Evolutionary conservation across 2,113 vertebrate species (phyloP).

Genomic region (Sylvia atricapilla): DNA sequence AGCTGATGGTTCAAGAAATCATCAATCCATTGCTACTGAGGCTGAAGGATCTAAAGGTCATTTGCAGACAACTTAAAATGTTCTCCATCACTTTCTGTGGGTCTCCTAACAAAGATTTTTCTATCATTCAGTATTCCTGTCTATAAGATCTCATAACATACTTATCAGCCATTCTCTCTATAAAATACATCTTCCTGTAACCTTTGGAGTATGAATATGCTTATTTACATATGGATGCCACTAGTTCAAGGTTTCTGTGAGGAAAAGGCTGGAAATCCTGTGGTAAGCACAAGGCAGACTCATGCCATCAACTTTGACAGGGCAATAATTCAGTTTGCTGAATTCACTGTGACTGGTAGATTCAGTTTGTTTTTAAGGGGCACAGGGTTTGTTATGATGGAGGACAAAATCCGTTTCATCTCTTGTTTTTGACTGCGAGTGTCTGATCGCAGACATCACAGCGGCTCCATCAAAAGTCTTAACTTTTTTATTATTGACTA

Average conservation of each 20-base stretch:
- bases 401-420: conserved; percentile 6
- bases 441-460: neutral
- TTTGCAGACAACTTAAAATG: neutral
- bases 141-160: neutral
- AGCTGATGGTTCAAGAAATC: neutral
- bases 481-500: conserved; percentile 11
- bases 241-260: neutral
- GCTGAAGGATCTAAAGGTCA: neutral
- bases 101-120: neutral
- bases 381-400: neutral
- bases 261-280: neutral
- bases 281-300: neutral
- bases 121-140: neutral
- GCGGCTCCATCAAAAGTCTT: conserved; percentile 24
- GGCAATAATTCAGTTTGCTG: neutral
- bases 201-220: neutral
- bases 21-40: neutral
- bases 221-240: neutral
- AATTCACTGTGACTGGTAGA: neutral
- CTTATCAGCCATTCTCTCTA: neutral
- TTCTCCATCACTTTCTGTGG: neutral
- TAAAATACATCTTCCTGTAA: neutral
- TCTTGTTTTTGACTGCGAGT: neutral
- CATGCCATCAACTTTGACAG: neutral
- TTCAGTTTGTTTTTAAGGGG: neutral